Conservation (phyloP, 1,140 invertebrate genomes). For the Zaprionus capensis region DNA sequence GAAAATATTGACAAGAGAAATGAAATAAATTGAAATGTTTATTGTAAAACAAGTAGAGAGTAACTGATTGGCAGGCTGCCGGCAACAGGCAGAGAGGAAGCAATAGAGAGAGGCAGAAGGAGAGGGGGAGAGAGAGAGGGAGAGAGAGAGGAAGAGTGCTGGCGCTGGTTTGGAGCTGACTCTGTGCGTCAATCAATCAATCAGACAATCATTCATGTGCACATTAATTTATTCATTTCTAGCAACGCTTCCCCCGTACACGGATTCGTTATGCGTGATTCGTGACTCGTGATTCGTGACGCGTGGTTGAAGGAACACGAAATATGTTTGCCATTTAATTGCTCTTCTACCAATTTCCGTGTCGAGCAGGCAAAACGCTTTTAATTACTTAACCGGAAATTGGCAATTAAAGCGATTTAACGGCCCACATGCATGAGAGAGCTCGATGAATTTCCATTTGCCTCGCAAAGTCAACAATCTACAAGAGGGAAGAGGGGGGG, state of each 20-base stretch:
- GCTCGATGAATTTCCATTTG: slow-evolving; percentile 45
- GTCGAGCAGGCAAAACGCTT: slow-evolving; percentile 63
- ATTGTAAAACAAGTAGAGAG: not conserved
- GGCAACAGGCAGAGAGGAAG: not conserved
- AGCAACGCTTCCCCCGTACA: slow-evolving; percentile 26
- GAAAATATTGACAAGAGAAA: slow-evolving; percentile 25
- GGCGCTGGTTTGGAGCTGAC: slow-evolving; percentile 8
- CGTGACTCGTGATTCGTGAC: slow-evolving; percentile 26
- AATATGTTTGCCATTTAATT: slow-evolving; percentile 76
- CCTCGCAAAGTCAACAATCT: not conserved
- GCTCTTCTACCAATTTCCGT: slow-evolving; percentile 61
- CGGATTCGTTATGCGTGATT: slow-evolving; percentile 2
- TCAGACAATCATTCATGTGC: slow-evolving; percentile 68
- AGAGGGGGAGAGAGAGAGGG: not conserved
- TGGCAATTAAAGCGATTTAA: slow-evolving; percentile 83
- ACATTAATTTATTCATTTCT: slow-evolving; percentile 77
- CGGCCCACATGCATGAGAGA: slow-evolving; percentile 60
- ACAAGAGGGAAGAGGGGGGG: too few species aligned
- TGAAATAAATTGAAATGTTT: slow-evolving; percentile 37
- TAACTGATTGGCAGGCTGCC: not conserved
- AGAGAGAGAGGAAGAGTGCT: not conserved
- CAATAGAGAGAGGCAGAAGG: not conserved
- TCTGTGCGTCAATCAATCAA: slow-evolving; percentile 61
- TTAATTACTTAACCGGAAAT: slow-evolving; percentile 82
- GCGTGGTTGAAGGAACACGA: slow-evolving; percentile 32